Base-by-base conservation (phyloP, 2,113 vertebrate species). In the Datnioides undecimradiatus region DNA sequence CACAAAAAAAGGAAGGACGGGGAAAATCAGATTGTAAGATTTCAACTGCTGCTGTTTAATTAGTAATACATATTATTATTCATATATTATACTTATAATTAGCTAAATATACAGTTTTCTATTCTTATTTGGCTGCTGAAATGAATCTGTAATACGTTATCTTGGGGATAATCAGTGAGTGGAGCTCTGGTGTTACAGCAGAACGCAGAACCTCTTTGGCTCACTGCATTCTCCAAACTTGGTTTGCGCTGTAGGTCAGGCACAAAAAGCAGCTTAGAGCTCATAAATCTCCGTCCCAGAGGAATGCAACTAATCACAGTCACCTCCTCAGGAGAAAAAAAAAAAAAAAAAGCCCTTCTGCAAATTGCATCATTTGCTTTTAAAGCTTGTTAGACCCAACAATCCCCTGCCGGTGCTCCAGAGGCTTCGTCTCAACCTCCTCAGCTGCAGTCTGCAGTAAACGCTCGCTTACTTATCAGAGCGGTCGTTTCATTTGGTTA, bases 301-400 rank as follows among this genome's bases (percentile, higher is more conserved):
- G 80, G 76, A 76, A 12, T 25, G 41, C 0, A 74, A 66, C 79
- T 85, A 82, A 88, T 88, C 83, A 66, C 36, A 83, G 73, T 65
- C 79, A 65, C 66, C 76, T 83, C 58, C 67, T 83, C 58, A 29
- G 31, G 54, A 74, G 27, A 82, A 65, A 69, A 75, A 69, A 76
- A n/a, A n/a, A n/a, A n/a, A n/a, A n/a, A 81, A 64, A 69, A 79
- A 65, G 33, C 67, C 64, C 48, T n/a, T 69, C 60, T 80, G 62
- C 62, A 79, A 85, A 79, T 78, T 76, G 76, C 66, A 78, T 67
- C 58, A 76, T 87, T 87, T 77, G 68, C 55, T 82, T n/a, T 84
- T 77, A 77, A 79, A 64, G 74, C 77, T 54, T 59, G 25, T 57
- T 66, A 79, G 80, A 80, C 59, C 29, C 27, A 36, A 73, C 59